These are phyloP conservation scores for Andinoacara biseriatus DNA, from an alignment of 2,113 vertebrate genomes.

Conservation along the genomic window DNA sequence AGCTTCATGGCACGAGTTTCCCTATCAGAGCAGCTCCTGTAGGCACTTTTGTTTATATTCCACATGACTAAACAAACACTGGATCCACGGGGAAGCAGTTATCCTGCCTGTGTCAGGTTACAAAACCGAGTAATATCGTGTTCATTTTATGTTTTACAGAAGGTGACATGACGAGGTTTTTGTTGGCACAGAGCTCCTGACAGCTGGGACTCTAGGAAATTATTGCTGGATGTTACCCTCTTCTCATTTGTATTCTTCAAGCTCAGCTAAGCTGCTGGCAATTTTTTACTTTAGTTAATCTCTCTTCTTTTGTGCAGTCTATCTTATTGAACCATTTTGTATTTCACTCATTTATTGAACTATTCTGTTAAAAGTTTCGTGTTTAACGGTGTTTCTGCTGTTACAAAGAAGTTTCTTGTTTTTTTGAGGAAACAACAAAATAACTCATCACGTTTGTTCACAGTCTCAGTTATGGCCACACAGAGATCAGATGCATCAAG, in stretches of 20 bases:
- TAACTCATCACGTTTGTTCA: neutral
- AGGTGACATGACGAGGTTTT: neutral
- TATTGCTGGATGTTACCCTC: neutral
- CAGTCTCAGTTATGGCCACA: neutral
- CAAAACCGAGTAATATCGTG: neutral
- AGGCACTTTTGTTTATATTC: neutral
- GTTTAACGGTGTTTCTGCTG: neutral
- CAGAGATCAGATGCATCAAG: neutral
- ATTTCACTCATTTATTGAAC: neutral
- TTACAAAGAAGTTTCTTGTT: neutral
- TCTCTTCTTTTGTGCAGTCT: neutral
- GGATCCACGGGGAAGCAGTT: neutral
- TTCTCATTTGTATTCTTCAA: neutral
- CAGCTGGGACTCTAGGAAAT: neutral
- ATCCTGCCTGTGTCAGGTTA: neutral
- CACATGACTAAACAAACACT: neutral
- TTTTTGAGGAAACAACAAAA: neutral
- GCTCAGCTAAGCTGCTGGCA: too few species aligned
- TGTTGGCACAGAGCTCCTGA: neutral
- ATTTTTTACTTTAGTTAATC: neutral
- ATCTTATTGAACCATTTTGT: neutral
- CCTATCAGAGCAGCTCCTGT: neutral
- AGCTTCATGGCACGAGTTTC: neutral
- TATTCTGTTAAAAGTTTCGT: neutral
- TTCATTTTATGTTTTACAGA: neutral